These are phyloP conservation scores for Papilio aristodemus DNA, from an alignment of 1,140 invertebrate genomes.

Conservation along the genomic window DNA sequence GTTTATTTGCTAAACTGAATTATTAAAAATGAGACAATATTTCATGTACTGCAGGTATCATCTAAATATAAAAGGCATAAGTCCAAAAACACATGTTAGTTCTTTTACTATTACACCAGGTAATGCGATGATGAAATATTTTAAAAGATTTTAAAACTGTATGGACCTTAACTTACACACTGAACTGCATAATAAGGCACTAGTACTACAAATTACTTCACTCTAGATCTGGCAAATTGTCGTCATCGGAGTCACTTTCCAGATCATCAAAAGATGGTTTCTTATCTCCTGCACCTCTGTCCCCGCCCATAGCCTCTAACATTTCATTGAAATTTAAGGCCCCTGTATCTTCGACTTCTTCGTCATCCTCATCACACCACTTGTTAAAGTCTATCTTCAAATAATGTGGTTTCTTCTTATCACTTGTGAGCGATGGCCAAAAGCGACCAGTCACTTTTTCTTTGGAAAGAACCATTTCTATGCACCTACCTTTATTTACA, in stretches of 20 bases:
- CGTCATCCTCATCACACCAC: conserved; percentile 94
- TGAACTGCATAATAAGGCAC: conserved; percentile 65
- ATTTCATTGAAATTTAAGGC: conserved; percentile 58
- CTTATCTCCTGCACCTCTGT: conserved; percentile 56
- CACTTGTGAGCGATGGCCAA: conserved; percentile 94
- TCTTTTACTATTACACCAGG: conserved; percentile 8
- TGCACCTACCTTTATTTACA: conserved; percentile 87
- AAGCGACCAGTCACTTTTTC: conserved; percentile 84
- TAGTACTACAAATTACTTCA: conserved; percentile 55
- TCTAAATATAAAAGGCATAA: neutral
- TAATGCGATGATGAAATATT: neutral
- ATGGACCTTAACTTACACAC: conserved; percentile 76
- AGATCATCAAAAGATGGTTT: conserved; percentile 73
- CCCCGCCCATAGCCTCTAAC: conserved; percentile 64
- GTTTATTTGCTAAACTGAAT: neutral
- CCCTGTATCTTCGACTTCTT: conserved; percentile 58
- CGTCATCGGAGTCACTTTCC: conserved; percentile 74
- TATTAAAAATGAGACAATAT: neutral
- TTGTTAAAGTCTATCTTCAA: conserved; percentile 98
- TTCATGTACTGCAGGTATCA: neutral
- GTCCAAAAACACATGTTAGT: neutral
- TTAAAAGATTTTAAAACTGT: conserved; percentile 76
- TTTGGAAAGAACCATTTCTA: conserved; percentile 88
- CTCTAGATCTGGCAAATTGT: conserved; percentile 75
- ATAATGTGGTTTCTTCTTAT: conserved; percentile 95